phyloP scores from a whole-genome alignment of 2,797 vertebrate species.

The Lepidocolaptes lacrymiger region DNA sequence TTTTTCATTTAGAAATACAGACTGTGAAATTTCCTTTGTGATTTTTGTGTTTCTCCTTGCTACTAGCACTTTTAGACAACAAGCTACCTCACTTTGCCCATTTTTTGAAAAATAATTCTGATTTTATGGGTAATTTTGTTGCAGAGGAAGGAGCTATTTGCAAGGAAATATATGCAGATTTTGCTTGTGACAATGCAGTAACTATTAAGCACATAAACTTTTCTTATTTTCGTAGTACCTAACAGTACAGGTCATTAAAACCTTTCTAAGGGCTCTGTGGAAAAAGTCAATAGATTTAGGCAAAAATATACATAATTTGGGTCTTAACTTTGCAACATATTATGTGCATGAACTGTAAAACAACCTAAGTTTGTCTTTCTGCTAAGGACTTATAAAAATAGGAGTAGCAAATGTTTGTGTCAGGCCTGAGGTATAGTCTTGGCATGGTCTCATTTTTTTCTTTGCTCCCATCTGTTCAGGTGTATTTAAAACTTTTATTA shows the following conservation, averaged over 20 bases:
- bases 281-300: neutral
- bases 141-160: neutral
- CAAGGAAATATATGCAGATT: neutral
- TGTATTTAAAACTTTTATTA: conserved; percentile 3
- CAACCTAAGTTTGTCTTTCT: neutral
- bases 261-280: neutral
- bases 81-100: neutral
- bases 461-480: neutral
- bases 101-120: neutral
- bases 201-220: neutral
- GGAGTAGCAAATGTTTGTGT: neutral
- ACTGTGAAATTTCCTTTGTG: neutral
- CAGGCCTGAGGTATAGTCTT: neutral
- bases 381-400: neutral
- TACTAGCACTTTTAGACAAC: neutral
- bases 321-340: neutral
- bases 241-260: neutral
- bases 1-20: neutral
- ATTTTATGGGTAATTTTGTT: neutral
- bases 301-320: neutral
- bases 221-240: neutral
- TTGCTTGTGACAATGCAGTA: neutral
- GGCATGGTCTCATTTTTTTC: neutral
- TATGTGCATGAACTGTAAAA: neutral
- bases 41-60: neutral